phyloP scores from a whole-genome alignment of 2,888 invertebrate genomes.

The Carabus problematicus region DNA sequence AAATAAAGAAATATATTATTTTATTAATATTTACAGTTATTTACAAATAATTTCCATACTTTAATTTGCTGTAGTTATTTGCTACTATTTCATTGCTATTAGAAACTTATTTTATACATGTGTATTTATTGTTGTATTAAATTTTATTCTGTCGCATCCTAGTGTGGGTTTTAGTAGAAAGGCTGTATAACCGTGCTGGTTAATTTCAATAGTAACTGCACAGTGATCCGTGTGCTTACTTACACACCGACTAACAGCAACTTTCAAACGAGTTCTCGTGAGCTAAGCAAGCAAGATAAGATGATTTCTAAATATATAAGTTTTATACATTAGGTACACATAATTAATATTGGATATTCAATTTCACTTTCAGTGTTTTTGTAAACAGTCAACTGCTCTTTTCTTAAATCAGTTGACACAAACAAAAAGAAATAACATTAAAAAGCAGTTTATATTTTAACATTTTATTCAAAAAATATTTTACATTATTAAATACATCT shows the following conservation, averaged over 20 bases:
- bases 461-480: constrained; percentile 37
- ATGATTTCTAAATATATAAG: constrained; percentile 12
- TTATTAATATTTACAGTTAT: too few relatives aligned
- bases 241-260: neutral
- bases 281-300: neutral
- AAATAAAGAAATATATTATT: too few relatives aligned
- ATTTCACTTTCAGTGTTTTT: constrained; percentile 6
- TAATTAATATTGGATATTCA: neutral
- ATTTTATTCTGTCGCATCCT: too few relatives aligned
- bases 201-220: too few relatives aligned
- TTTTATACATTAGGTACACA: neutral
- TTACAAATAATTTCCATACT: too few relatives aligned
- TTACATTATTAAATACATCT: constrained; percentile 37
- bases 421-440: neutral
- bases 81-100: too few relatives aligned
- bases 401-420: neutral
- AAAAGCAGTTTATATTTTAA: constrained; percentile 13
- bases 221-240: too few relatives aligned
- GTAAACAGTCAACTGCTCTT: neutral
- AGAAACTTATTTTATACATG: too few relatives aligned
- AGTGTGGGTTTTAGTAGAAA: too few relatives aligned
- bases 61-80: too few relatives aligned
- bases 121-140: too few relatives aligned
- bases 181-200: too few relatives aligned
- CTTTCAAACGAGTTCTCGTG: constrained; percentile 28